These are phyloP conservation scores for Odontophorus gujanensis DNA, from an alignment of 2,113 vertebrate species.

Conservation along the genomic window DNA sequence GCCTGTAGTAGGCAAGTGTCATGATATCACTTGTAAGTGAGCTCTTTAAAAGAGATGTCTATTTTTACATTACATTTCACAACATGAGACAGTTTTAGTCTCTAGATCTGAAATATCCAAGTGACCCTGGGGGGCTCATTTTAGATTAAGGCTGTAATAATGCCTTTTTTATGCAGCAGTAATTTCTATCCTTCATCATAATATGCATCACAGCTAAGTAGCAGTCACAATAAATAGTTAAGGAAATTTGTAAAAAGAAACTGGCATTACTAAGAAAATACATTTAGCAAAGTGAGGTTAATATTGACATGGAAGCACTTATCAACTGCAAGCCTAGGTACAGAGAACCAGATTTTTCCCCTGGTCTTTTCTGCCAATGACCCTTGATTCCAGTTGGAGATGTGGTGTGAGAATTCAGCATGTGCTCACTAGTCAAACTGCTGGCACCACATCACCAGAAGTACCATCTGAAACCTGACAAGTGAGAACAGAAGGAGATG, in stretches of 20 bases:
- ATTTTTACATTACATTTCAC: conserved; percentile 49
- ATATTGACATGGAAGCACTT: conserved; percentile 62
- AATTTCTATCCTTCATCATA: conserved; percentile 9
- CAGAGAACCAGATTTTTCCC: conserved; percentile 58
- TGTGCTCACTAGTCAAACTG: conserved; percentile 39
- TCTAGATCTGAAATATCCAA: conserved; percentile 53
- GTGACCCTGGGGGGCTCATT: conserved; percentile 39
- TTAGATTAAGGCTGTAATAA: conserved; percentile 39
- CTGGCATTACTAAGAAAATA: conserved; percentile 67
- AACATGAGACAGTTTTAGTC: conserved; percentile 39
- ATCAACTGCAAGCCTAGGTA: conserved; percentile 67
- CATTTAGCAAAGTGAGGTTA: conserved; percentile 71
- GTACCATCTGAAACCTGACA: conserved; percentile 46
- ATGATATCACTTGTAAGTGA: conserved; percentile 13
- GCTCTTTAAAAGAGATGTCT: conserved; percentile 5
- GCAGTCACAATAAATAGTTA: conserved; percentile 33
- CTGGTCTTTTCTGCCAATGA: conserved; percentile 55
- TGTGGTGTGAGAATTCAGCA: conserved; percentile 27
- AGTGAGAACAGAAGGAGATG: not conserved
- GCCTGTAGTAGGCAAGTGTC: not conserved
- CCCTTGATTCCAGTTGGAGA: conserved; percentile 52
- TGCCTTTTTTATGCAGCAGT: not conserved
- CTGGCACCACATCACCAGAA: conserved; percentile 16
- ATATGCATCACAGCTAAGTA: conserved; percentile 5
- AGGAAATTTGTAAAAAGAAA: conserved; percentile 56